Evolutionary conservation across 2,888 invertebrate species (phyloP), one percentile per base, ranked within the genome.

Genomic region (Calameuta filiformis): DNA sequence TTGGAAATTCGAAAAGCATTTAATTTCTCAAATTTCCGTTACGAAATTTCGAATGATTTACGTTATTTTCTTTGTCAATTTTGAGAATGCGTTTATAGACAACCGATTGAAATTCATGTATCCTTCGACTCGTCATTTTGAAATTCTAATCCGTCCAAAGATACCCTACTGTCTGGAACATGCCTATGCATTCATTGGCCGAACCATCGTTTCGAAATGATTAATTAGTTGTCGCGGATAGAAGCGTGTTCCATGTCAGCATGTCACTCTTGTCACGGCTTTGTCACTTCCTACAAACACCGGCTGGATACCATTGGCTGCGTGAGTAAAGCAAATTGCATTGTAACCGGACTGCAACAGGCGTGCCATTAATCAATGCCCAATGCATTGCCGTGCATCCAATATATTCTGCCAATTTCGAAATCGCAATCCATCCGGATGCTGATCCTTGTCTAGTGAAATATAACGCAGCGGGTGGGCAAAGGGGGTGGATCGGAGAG

Each of bases 361-460:
- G 91, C 91, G 91, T 89, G 90, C 90, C 89, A 91, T 91, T 91
- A 91, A 91, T 91, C 91, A 91, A 91, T 89, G 90, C 88, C 88
- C 85, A 86, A 84, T 89, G 89, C 90, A 90, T 83, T 85, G 84
- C 81, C 76, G 75, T 76, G 79, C 82, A 82, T 85, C 84, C 85
- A 87, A 84, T 85, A 84, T 87, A 87, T 88, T 87, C 88, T 87
- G 88, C 88, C 89, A 89, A 89, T 90, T 89, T 89, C 86, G 85
- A 87, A 87, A 85, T 87, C 82, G 84, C 81, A 80, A 56, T 80
- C 79, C 81, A 79, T 81, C 79, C 77, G 71, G 31, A 56, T 9
- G 23, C 56, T 15, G 56, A 56, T 56, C 56, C 56, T 56, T 23
- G 56, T 56, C 56, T 23, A 56, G 56, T 56, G 56, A 56, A 56